Percentiles rank a stretch among this genome's conserved stretches.
phyloP scores from a whole-genome alignment of 1,140 invertebrate genomes.

The Oryzaephilus surinamensis region DNA sequence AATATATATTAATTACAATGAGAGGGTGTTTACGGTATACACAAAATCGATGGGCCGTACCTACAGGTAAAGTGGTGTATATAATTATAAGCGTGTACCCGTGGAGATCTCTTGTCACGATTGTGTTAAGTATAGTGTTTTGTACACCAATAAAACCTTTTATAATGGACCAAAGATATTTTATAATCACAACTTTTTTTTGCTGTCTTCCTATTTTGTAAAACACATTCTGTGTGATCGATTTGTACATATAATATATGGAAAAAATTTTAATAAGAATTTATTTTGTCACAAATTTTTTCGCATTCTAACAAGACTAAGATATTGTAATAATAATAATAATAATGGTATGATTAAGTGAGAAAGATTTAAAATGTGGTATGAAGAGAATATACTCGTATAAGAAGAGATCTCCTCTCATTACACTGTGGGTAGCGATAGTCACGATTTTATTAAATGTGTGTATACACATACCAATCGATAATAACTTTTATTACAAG shows the following conservation, averaged over 20 bases:
- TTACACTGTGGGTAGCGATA: slow-evolving; percentile 36
- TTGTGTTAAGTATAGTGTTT: slow-evolving; percentile 36
- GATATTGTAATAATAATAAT: slow-evolving; percentile 9
- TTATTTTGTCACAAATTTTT: too few relatives aligned
- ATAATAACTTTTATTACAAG: slow-evolving; percentile 37
- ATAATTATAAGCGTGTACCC: too few relatives aligned
- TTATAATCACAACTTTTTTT: too few relatives aligned
- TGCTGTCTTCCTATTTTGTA: too few relatives aligned
- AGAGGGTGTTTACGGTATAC: slow-evolving; percentile 17
- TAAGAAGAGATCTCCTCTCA: too few relatives aligned
- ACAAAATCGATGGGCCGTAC: slow-evolving; percentile 14
- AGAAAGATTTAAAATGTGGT: too few relatives aligned
- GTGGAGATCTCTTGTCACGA: slow-evolving; percentile 35
- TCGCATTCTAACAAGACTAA: slow-evolving; percentile 13
- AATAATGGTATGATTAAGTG: too few relatives aligned
- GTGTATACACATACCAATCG: slow-evolving; percentile 36
- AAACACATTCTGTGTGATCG: too few relatives aligned
- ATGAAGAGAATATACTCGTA: too few relatives aligned
- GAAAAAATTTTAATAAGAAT: too few relatives aligned
- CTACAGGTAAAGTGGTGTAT: slow-evolving; percentile 17
- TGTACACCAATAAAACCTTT: slow-evolving; percentile 34
- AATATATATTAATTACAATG: slow-evolving; percentile 8
- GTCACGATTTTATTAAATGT: slow-evolving; percentile 36
- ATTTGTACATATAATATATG: too few relatives aligned
- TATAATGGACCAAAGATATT: too few relatives aligned